Percentiles rank a stretch among this genome's conserved stretches.
phyloP scores from a whole-genome alignment of 2,797 vertebrate species.

The Anableps anableps region DNA sequence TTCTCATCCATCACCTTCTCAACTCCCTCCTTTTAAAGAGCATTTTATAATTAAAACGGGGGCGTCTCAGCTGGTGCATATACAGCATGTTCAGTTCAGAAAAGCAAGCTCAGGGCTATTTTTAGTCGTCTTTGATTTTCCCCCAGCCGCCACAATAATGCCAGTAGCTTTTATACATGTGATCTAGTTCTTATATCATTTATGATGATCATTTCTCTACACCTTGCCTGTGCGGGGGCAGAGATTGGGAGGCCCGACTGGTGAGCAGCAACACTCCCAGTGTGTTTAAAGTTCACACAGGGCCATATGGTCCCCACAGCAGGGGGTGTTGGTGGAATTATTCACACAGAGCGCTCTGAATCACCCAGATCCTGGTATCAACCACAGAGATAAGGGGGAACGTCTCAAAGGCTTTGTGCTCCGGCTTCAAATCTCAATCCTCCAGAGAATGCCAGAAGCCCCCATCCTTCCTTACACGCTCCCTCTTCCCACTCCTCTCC shows the following conservation, averaged over 20 bases:
- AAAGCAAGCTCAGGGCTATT: slow-evolving; percentile 74
- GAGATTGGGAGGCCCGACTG: slow-evolving; percentile 61
- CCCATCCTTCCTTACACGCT: slow-evolving; percentile 63
- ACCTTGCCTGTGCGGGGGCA: slow-evolving; percentile 47
- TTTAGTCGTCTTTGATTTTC: slow-evolving; percentile 74
- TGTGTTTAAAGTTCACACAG: slow-evolving; percentile 80
- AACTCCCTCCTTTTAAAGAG: slow-evolving; percentile 62
- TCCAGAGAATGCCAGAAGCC: slow-evolving; percentile 67
- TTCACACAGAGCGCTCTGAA: slow-evolving; percentile 73
- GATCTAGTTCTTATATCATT: slow-evolving; percentile 61
- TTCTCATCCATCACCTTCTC: slow-evolving; percentile 12
- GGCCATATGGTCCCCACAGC: slow-evolving; percentile 80
- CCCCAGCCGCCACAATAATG: slow-evolving; percentile 62
- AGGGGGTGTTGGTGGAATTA: slow-evolving; percentile 74
- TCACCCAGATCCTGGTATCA: slow-evolving; percentile 72
- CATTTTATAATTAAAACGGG: slow-evolving; percentile 79
- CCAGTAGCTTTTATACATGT: slow-evolving; percentile 57
- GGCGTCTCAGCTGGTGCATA: slow-evolving; percentile 69
- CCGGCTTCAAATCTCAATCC: slow-evolving; percentile 73
- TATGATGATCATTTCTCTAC: slow-evolving; percentile 57
- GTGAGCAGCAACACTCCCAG: slow-evolving; percentile 63
- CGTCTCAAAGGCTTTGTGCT: slow-evolving; percentile 77
- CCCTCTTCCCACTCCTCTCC: slow-evolving; percentile 57
- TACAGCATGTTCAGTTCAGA: slow-evolving; percentile 73
- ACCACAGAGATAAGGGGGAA: slow-evolving; percentile 71